Base-by-base conservation (phyloP, 2,797 vertebrate species). In the Schizopygopsis pylzovi region DNA sequence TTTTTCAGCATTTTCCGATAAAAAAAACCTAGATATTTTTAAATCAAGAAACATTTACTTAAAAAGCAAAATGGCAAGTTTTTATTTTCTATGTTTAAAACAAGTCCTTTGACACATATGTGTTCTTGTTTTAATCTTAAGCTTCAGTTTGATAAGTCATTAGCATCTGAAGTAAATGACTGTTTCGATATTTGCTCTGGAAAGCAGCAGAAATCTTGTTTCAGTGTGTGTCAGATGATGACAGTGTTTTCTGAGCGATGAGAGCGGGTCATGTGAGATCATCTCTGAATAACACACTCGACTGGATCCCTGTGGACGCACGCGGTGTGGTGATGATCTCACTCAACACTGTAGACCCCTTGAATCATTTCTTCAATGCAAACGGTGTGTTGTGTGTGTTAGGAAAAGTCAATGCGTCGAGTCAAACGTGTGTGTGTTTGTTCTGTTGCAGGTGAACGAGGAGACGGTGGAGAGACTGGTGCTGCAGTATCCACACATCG, bases 381-480 rank as follows among this genome's bases (percentile, higher is more conserved):
- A 37, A 76, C 49, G 43, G n/a, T 0, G 2, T 25, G 2, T 45
- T 2, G 13, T 45, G 70, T 6, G 28, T 9, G 12, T 33, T 11
- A 11, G 15, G 71, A 10, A 5, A 75, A 28, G 16, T 7, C 13
- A 39, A 13, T 76, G 18, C 12, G 10, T 76, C 10, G 1, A 76
- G 25, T 52, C 28, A 37, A 37, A 76, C 49, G 25, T 81, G 52
- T 83, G 52, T 83, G 20, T 43, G 47, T 85, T 25, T 70, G 39
- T 72, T 56, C 78, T 54, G 85, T 86, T 56, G 25, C 68, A 99
- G 98, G 98, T 99, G 93, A 99, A 96, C 12, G 98, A 99, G 92
- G 96, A 96, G 91, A 99, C 98, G 0, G 98, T 99, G 92, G 98
- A 99, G 88, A 96, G 97, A 90, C 96, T 99, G 87, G 98, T 99